These are phyloP conservation scores for Myotis pilosus DNA, from an alignment of 2,797 vertebrate genomes.

Conservation along the genomic window DNA sequence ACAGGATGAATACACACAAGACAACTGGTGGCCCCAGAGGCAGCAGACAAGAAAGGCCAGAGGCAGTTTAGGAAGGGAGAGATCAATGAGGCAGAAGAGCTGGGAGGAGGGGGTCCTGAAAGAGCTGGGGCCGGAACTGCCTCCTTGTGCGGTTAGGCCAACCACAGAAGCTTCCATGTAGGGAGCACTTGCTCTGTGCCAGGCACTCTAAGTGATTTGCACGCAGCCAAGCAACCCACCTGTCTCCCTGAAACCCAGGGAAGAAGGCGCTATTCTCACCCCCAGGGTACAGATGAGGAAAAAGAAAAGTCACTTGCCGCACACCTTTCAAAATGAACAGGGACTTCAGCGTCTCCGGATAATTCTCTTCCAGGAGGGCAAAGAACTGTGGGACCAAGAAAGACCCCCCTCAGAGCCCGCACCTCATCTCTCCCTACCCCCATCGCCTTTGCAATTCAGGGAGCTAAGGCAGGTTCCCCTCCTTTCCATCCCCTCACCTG, in stretches of 20 bases:
- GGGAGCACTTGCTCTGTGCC: not conserved
- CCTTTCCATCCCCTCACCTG: not conserved
- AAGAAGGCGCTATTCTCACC: not conserved
- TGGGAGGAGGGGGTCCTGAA: not conserved
- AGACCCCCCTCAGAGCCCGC: not conserved
- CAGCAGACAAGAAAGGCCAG: not conserved
- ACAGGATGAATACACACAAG: not conserved
- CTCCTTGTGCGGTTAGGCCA: not conserved
- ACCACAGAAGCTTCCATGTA: not conserved
- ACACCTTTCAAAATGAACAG: conserved; percentile 95
- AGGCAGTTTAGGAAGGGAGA: not conserved
- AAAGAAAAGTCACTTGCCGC: not conserved
- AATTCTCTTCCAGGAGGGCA: conserved; percentile 96
- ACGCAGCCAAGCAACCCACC: not conserved
- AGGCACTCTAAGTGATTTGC: not conserved
- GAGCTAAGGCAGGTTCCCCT: not conserved
- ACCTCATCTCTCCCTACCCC: not conserved
- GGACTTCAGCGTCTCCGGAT: conserved; percentile 93
- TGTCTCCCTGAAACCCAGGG: not conserved
- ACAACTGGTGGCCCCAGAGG: not conserved
- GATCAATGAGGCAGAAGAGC: not conserved
- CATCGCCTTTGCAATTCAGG: not conserved
- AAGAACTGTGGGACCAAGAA: conserved; percentile 85
- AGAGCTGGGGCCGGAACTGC: not conserved
- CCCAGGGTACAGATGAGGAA: not conserved